phyloP scores from a whole-genome alignment of 2,888 invertebrate species.

The Lasioglossum morio region DNA sequence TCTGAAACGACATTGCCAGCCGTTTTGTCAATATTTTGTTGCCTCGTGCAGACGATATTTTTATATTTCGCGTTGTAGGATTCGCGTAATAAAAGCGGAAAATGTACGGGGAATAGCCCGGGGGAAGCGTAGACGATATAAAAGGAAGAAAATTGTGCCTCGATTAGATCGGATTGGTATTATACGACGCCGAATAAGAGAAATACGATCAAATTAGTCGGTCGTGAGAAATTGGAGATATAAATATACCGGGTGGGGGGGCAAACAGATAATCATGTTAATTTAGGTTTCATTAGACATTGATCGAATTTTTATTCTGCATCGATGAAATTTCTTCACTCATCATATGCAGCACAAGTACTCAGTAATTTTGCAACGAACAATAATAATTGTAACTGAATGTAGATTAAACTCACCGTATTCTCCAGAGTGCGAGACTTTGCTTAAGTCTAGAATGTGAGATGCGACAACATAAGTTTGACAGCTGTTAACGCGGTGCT shows the following conservation, averaged over 20 bases:
- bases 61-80: neutral
- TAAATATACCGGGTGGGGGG: neutral
- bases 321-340: neutral
- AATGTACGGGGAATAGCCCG: neutral
- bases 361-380: neutral
- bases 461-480: conserved; percentile 86
- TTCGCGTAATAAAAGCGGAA: neutral
- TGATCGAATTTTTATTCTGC: conserved; percentile 29
- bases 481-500: conserved; percentile 73
- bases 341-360: neutral
- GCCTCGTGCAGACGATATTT: neutral
- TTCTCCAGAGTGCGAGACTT: conserved; percentile 87
- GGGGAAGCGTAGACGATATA: neutral
- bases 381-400: neutral
- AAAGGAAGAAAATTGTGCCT: neutral
- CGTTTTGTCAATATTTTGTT: neutral
- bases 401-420: conserved; percentile 83
- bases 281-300: conserved; percentile 36
- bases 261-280: conserved; percentile 19
- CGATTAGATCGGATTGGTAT: neutral
- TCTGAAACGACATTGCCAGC: neutral
- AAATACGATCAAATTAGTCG: neutral
- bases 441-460: conserved; percentile 86
- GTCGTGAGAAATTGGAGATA: conserved; percentile 2
- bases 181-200: neutral